Evolutionary conservation across 2,797 vertebrate species (phyloP).

Genomic region (Eurystomus glaucurus): DNA sequence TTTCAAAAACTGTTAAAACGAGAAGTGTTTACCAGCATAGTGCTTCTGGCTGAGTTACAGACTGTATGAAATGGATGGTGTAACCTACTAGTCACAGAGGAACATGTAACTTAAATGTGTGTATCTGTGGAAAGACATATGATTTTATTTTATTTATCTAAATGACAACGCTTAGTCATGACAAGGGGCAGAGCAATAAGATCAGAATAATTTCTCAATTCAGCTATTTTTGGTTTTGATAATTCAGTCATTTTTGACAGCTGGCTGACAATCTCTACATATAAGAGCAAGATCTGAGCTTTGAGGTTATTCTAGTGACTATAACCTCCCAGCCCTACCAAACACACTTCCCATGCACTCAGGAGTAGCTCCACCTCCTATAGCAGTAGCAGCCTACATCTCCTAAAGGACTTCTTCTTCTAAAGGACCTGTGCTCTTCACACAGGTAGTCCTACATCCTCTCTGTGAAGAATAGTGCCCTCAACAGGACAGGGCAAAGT

Average conservation of each 20-base stretch:
- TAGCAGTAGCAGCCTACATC: background rate
- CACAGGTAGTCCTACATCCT: background rate
- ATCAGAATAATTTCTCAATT: background rate
- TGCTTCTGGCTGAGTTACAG: background rate
- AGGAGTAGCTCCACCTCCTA: background rate
- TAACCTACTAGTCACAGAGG: background rate
- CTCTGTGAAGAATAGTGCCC: background rate
- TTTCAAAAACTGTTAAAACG: background rate
- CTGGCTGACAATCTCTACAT: background rate
- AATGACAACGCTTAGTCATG: background rate
- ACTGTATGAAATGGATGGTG: background rate
- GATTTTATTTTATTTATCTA: background rate
- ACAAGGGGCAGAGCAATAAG: background rate
- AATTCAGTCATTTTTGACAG: background rate
- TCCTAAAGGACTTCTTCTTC: too few relatives aligned
- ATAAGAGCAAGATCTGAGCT: background rate
- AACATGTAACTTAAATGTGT: background rate
- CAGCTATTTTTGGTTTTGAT: background rate
- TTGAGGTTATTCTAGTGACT: background rate
- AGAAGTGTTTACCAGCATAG: background rate
- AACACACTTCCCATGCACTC: background rate
- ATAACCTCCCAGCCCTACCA: background rate
- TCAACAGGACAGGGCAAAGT: background rate
- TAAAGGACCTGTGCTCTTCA: background rate
- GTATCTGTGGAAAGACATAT: rapidly evolving